These are phyloP conservation scores for Oreochromis niloticus DNA, from an alignment of 2,113 vertebrate species.

Conservation along the genomic window DNA sequence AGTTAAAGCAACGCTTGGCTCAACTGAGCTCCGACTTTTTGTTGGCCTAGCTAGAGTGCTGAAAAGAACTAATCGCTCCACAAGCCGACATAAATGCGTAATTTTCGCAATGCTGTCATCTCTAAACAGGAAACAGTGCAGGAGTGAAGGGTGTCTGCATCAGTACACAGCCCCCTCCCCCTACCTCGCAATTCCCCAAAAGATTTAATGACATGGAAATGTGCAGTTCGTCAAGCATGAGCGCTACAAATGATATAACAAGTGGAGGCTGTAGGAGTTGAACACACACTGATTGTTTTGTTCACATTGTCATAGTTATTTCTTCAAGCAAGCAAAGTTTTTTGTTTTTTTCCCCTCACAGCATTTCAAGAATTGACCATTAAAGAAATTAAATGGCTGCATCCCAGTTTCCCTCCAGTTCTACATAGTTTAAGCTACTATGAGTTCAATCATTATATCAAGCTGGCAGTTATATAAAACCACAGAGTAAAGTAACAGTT, in stretches of 20 bases:
- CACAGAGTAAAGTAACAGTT: not conserved
- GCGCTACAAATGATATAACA: slow-evolving; percentile 29
- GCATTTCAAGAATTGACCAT: not conserved
- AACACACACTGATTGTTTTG: not conserved
- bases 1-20: not conserved
- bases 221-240: not conserved
- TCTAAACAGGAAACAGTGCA: slow-evolving; percentile 41
- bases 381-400: not conserved
- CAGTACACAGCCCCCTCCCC: not conserved
- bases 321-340: not conserved
- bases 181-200: not conserved
- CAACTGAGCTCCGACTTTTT: not conserved
- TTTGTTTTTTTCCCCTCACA: not conserved
- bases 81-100: not conserved
- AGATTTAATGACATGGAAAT: slow-evolving; percentile 30
- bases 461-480: not conserved
- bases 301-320: not conserved
- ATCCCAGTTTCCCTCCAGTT: not conserved
- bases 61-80: not conserved
- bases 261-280: slow-evolving; percentile 4
- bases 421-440: not conserved
- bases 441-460: not conserved
- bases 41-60: not conserved
- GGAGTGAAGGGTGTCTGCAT: slow-evolving; percentile 3
- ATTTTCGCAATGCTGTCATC: slow-evolving; percentile 19